Evolutionary conservation across 2,797 vertebrate genomes (phyloP).

Genomic region (Labeo calbasu): DNA sequence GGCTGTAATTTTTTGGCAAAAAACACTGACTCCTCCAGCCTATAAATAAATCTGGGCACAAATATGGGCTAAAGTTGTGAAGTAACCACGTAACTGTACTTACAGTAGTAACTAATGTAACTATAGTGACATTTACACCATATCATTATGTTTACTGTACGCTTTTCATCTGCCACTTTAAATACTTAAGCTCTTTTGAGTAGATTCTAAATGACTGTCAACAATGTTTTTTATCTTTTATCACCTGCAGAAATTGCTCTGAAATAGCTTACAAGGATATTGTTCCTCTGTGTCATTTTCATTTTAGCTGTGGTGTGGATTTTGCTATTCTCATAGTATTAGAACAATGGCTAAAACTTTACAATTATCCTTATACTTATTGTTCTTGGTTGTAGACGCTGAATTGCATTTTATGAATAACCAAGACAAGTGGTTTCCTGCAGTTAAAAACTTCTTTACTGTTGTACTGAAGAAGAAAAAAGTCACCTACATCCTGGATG

Average conservation of each 20-base stretch:
- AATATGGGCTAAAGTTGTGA: not conserved
- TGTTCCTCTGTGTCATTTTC: not conserved
- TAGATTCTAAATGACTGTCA: not conserved
- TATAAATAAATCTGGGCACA: too few relatives aligned
- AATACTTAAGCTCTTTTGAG: not conserved
- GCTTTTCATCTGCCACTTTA: not conserved
- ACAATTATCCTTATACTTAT: not conserved
- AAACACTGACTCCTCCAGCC: too few relatives aligned
- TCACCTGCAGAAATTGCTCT: not conserved
- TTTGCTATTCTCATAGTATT: not conserved
- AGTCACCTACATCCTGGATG: not conserved
- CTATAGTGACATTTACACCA: not conserved
- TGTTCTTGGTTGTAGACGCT: not conserved
- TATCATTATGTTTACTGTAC: not conserved
- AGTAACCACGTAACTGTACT: too few relatives aligned
- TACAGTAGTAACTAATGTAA: too few relatives aligned
- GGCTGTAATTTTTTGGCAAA: too few relatives aligned
- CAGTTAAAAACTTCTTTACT: not conserved
- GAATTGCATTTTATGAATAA: not conserved
- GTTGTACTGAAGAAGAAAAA: not conserved
- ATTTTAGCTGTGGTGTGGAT: not conserved
- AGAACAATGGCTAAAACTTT: not conserved
- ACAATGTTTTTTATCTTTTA: not conserved
- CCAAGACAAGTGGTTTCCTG: not conserved
- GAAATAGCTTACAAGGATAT: not conserved